Percentiles rank a stretch among this genome's conserved stretches.
Evolutionary conservation across 2,113 vertebrate genomes (phyloP).

Genomic region (Sarotherodon lohbergeri): DNA sequence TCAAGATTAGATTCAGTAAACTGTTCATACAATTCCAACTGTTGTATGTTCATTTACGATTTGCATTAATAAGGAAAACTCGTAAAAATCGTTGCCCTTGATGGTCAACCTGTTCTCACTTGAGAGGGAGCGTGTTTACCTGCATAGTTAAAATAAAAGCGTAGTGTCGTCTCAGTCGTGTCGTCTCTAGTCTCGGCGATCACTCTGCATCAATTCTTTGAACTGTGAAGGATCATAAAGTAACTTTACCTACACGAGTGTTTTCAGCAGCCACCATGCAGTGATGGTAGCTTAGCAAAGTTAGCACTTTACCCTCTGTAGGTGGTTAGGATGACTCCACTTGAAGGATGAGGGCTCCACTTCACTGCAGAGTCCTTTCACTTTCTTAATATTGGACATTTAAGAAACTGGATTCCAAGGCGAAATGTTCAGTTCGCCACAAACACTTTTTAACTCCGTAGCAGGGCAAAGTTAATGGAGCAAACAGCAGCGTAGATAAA

Average conservation of each 20-base stretch:
- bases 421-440: background rate
- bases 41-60: too few relatives aligned
- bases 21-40: too few relatives aligned
- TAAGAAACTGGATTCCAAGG: background rate
- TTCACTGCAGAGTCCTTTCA: too few relatives aligned
- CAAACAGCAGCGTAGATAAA: background rate
- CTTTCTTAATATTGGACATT: too few relatives aligned
- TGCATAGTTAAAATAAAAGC: background rate
- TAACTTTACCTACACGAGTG: background rate
- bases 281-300: background rate
- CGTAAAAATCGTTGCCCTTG: too few relatives aligned
- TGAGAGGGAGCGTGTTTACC: too few relatives aligned
- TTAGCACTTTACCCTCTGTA: background rate
- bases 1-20: too few relatives aligned
- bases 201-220: background rate
- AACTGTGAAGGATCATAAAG: background rate
- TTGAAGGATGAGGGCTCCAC: background rate
- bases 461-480: background rate
- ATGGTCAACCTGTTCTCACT: too few relatives aligned
- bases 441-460: background rate
- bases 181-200: background rate
- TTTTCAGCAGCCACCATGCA: background rate
- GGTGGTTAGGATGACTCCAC: background rate
- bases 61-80: too few relatives aligned
- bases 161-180: background rate